Conservation (phyloP, 2,797 vertebrate genomes). For the Cichlasoma orientale region DNA sequence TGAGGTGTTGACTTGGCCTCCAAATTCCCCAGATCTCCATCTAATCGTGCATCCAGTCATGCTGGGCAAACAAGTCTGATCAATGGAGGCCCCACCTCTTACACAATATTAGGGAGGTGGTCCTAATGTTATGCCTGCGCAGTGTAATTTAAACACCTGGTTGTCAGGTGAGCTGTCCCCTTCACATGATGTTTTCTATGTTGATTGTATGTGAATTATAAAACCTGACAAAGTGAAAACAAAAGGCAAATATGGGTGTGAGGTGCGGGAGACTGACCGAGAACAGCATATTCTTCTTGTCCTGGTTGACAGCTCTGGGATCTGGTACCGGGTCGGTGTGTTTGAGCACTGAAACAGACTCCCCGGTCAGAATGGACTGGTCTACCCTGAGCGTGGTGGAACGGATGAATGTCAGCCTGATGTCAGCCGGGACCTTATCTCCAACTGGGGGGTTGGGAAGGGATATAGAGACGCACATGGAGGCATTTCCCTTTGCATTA, state of each 20-base stretch:
- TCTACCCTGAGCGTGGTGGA: conserved; percentile 85
- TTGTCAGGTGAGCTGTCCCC: neutral
- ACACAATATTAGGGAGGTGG: too few relatives aligned
- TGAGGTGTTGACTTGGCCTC: too few relatives aligned
- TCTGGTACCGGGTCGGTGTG: conserved; percentile 86
- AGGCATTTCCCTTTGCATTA: neutral
- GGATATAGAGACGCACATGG: neutral
- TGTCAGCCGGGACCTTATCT: conserved; percentile 85
- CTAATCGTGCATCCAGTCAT: too few relatives aligned
- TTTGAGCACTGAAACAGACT: conserved; percentile 83
- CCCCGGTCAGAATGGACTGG: conserved; percentile 85
- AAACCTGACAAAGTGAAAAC: neutral
- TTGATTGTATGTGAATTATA: neutral
- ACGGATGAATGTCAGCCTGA: conserved; percentile 81
- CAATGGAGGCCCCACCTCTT: too few relatives aligned
- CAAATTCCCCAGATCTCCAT: too few relatives aligned
- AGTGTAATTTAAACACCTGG: too few relatives aligned
- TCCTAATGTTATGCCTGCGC: too few relatives aligned
- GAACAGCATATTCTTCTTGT: conserved; percentile 88
- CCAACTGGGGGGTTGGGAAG: conserved; percentile 70
- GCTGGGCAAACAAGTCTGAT: too few relatives aligned
- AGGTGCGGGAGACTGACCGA: conserved; percentile 74
- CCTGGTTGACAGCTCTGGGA: conserved; percentile 84
- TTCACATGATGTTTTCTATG: too few relatives aligned
- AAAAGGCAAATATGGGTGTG: neutral